Percentiles rank a stretch among this genome's conserved stretches.
Evolutionary conservation across 2,113 vertebrate species (phyloP).

Genomic region (Varanus salvator): DNA sequence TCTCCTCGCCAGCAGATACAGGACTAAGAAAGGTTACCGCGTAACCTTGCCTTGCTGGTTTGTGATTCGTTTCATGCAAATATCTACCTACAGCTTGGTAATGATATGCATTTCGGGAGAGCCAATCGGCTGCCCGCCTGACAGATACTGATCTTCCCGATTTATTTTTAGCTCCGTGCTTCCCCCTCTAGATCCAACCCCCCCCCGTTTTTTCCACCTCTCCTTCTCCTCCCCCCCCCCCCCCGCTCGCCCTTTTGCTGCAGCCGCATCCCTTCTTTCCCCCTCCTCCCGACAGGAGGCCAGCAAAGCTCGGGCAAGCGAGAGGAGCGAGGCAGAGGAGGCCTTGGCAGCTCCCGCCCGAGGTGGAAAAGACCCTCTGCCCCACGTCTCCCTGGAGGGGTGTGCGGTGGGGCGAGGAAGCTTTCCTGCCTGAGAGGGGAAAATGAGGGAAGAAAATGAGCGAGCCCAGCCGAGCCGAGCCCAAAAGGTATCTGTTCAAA

Average conservation of each 20-base stretch:
- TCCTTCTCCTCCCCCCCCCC: slow-evolving; percentile 18
- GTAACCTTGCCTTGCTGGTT: slow-evolving; percentile 82
- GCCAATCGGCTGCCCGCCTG: slow-evolving; percentile 87
- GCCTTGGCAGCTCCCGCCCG: neutral
- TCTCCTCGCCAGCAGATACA: slow-evolving; percentile 69
- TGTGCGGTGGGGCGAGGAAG: neutral
- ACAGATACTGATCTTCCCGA: slow-evolving; percentile 87
- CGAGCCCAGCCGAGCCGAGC: neutral
- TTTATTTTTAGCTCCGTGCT: slow-evolving; percentile 91
- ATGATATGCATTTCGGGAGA: slow-evolving; percentile 93
- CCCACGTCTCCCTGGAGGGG: neutral
- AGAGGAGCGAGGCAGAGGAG: slow-evolving; percentile 20
- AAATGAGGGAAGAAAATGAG: neutral
- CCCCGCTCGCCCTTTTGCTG: slow-evolving; percentile 50
- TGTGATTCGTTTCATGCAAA: slow-evolving; percentile 84
- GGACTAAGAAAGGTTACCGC: slow-evolving; percentile 81
- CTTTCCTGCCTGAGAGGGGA: neutral
- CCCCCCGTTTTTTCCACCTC: slow-evolving; percentile 82
- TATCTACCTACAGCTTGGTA: slow-evolving; percentile 89
- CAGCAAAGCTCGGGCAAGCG: slow-evolving; percentile 58
- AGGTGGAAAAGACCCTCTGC: neutral
- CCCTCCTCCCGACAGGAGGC: slow-evolving; percentile 49
- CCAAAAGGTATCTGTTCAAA: neutral
- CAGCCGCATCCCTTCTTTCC: slow-evolving; percentile 65
- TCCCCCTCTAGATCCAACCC: slow-evolving; percentile 86